phyloP scores from a whole-genome alignment of 2,113 vertebrate genomes.

The Prinia subflava region DNA sequence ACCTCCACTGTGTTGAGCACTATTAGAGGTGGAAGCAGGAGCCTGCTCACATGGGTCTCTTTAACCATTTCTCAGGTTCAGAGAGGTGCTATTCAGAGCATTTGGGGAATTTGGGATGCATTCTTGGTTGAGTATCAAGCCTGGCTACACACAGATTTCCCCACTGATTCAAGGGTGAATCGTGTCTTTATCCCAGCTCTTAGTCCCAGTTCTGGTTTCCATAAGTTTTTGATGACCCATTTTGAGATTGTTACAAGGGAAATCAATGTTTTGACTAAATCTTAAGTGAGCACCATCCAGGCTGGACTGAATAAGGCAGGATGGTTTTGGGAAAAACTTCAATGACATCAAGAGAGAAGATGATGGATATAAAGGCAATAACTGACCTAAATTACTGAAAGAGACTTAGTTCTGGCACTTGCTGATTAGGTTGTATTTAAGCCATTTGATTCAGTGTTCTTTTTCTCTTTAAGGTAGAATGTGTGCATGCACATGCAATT shows the following conservation, averaged over 20 bases:
- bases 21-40: neutral
- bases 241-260: neutral
- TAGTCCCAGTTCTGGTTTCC: neutral
- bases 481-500: conserved; percentile 32
- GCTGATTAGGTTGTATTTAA: neutral
- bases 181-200: neutral
- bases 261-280: neutral
- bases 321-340: neutral
- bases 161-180: neutral
- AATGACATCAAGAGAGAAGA: neutral
- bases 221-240: neutral
- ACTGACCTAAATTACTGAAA: neutral
- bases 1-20: neutral
- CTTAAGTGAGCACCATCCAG: neutral
- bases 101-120: neutral
- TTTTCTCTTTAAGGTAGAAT: neutral
- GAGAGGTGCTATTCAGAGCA: neutral
- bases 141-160: neutral
- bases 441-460: neutral
- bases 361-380: neutral
- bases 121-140: neutral
- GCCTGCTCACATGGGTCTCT: neutral
- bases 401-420: neutral
- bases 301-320: neutral
- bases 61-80: neutral